A percentile compares a stretch with the other conserved stretches of the same genome.
These are phyloP conservation scores for Chanos chanos DNA, from an alignment of 2,797 vertebrate genomes.

Conservation along the genomic window DNA sequence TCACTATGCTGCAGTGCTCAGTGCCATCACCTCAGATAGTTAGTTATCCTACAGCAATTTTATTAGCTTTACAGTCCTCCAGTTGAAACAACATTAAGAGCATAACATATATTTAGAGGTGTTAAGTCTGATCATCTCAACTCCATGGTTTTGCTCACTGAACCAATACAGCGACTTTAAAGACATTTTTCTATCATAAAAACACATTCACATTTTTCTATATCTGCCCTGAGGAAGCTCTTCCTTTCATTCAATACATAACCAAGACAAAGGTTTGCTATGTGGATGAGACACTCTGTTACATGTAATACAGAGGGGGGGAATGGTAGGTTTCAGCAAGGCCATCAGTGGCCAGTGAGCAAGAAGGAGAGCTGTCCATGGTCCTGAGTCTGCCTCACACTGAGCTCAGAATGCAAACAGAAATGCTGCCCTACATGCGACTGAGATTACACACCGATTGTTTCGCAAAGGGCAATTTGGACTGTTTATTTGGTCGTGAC, in stretches of 20 bases:
- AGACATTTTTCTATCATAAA: no score
- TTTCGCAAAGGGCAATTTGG: conserved; percentile 9
- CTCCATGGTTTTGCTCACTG: no score
- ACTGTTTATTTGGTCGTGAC: background rate
- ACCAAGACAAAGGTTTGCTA: background rate
- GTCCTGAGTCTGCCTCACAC: conserved; percentile 40
- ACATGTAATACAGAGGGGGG: no score
- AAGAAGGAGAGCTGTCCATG: conserved; percentile 11
- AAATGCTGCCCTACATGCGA: conserved; percentile 6
- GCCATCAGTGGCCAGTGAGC: background rate
- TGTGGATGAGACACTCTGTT: background rate
- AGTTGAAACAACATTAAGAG: conserved; percentile 56
- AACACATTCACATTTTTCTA: background rate
- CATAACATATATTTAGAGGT: conserved; percentile 17
- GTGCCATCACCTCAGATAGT: conserved; percentile 74
- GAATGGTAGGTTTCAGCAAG: background rate
- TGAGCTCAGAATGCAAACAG: conserved; percentile 1
- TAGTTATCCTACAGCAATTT: conserved; percentile 80
- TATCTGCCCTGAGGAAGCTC: conserved; percentile 16
- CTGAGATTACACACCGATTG: conserved; percentile 18
- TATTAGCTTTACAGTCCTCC: conserved; percentile 76
- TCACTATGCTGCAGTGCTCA: conserved; percentile 71
- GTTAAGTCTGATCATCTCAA: no score
- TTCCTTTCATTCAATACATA: background rate
- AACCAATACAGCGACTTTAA: no score